phyloP scores from a whole-genome alignment of 2,113 vertebrate species.

The Sterrhoptilus dennistouni region DNA sequence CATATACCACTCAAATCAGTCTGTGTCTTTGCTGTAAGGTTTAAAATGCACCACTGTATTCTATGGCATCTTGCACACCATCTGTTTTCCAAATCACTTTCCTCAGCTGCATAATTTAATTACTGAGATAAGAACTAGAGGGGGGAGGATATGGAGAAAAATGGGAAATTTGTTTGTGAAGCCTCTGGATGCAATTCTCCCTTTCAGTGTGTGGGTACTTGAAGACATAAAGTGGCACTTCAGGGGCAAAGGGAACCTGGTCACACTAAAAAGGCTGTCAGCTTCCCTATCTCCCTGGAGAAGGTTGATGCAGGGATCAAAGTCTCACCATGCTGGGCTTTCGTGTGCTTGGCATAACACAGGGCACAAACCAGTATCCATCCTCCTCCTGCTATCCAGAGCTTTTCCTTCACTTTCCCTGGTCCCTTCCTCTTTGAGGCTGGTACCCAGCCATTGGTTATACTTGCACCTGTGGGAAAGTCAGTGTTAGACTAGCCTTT shows the following conservation, averaged over 20 bases:
- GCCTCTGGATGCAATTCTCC: not conserved
- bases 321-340: not conserved
- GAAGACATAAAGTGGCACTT: not conserved
- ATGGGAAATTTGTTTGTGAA: not conserved
- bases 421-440: not conserved
- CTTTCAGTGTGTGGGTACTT: not conserved
- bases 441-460: not conserved
- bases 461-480: not conserved
- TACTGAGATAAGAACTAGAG: not conserved
- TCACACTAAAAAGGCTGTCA: not conserved
- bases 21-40: not conserved
- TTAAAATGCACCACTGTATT: conserved; percentile 3
- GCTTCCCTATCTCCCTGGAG: not conserved
- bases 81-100: conserved; percentile 62
- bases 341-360: rapidly evolving
- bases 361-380: not conserved
- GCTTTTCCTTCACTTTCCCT: not conserved
- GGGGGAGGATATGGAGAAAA: not conserved
- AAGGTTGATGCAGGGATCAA: not conserved
- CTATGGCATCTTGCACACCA: conserved; percentile 24
- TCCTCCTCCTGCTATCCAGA: not conserved
- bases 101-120: conserved; percentile 49
- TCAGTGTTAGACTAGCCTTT: not conserved
- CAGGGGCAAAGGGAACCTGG: not conserved
- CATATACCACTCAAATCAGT: not conserved